A percentile compares a stretch with the other conserved stretches of the same genome.
These are phyloP conservation scores for Agonopterix arenella DNA, from an alignment of 2,888 invertebrate species.

Conservation along the genomic window DNA sequence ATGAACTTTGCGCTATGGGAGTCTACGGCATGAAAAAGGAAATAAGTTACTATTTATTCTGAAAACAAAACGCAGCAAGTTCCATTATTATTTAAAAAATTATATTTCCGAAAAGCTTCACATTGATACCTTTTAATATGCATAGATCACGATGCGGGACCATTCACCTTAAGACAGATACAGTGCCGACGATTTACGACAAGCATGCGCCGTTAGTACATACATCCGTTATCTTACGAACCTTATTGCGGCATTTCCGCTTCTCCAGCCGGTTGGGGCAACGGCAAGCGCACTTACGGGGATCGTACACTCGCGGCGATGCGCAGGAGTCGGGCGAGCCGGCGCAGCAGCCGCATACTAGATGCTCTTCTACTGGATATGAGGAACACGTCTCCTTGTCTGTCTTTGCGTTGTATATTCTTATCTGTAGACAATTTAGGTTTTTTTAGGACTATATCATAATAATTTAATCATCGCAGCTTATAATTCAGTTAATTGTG, in stretches of 20 bases:
- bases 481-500: too few species aligned
- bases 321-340: conserved; percentile 40
- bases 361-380: conserved; percentile 56
- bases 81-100: too few species aligned
- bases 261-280: conserved; percentile 63
- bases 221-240: conserved; percentile 73
- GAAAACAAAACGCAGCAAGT: too few species aligned
- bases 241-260: conserved; percentile 59
- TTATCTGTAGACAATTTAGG: conserved; percentile 38
- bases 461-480: too few species aligned
- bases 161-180: conserved; percentile 1
- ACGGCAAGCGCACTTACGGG: conserved; percentile 72
- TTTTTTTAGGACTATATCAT: too few species aligned
- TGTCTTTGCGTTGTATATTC: conserved; percentile 56
- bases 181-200: conserved; percentile 25
- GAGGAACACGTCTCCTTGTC: conserved; percentile 56
- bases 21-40: too few species aligned
- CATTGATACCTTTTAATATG: too few species aligned
- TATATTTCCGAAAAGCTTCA: too few species aligned
- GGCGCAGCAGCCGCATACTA: conserved; percentile 55
- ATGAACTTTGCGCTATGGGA: too few species aligned
- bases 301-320: conserved; percentile 50
- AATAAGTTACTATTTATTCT: too few species aligned
- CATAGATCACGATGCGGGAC: neutral
- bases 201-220: conserved; percentile 51